Base-by-base conservation (phyloP, 2,888 invertebrate species). In the Pherbina coryleti region DNA sequence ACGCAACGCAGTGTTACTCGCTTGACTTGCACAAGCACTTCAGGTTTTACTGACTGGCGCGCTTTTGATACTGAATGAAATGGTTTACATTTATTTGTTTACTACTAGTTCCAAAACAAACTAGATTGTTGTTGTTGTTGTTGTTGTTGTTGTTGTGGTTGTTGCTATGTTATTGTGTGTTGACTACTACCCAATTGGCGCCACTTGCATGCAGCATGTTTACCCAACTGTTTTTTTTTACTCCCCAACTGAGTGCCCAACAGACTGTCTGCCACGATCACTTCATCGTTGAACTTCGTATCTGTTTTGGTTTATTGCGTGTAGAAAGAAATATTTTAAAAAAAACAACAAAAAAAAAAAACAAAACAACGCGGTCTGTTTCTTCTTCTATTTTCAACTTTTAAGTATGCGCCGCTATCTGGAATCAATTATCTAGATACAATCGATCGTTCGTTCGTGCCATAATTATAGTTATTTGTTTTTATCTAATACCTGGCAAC, bases 51-150 rank as follows among this genome's bases (percentile, higher is more conserved):
- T 57, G 55, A 34, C 34, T 57, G 55, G n/a, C 49, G 62, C 62
- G 17, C 75, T 51, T 62, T 37, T 75, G 34, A 34, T 62, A 34
- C 37, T 75, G 75, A 75, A 67, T 75, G 66, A 25, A 75, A 44
- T 34, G 25, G 66, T 17, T 74, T 62, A 51, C 22, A 25, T 75
- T 66, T 74, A 49, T 62, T 75, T 75, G 44, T 67, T 75, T 75
- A 75, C 75, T 51, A 66, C 66, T 14, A 51, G n/a, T 9, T 51
- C 31, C n/a, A 25, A 51, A 22, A 25, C 22, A 28, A 22, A 67
- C 85, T 84, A 83, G 84, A 74, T 79, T 79, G 79, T 66, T 44
- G 53, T 74, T 75, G 74, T 79, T 79, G 53, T 81, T 75, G 73
- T 78, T 81, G 51, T 78, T 81, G 79, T 81, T 77, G 53, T 69